These are phyloP conservation scores for Bombus huntii DNA, from an alignment of 1,140 invertebrate species.

Conservation along the genomic window DNA sequence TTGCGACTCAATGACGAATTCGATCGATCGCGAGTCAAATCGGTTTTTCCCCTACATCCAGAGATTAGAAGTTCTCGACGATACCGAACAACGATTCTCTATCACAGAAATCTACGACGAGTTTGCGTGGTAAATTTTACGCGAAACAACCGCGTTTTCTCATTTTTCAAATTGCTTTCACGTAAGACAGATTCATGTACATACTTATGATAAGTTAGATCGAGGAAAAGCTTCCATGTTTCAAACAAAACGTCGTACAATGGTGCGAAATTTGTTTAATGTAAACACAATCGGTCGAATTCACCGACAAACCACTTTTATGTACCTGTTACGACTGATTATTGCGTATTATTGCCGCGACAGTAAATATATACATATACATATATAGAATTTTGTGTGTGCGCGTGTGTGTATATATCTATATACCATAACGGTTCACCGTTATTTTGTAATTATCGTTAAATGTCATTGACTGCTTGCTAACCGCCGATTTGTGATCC, in stretches of 20 bases:
- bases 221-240: background rate
- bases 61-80: background rate
- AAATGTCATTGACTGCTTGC: slow-evolving; percentile 65
- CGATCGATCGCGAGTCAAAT: slow-evolving; percentile 12
- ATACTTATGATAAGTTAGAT: background rate
- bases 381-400: slow-evolving; percentile 41
- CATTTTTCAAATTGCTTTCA: background rate
- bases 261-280: background rate
- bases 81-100: background rate
- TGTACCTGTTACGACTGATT: slow-evolving; percentile 64
- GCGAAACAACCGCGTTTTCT: background rate
- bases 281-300: slow-evolving; percentile 27
- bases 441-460: slow-evolving; percentile 66
- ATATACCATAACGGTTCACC: slow-evolving; percentile 48
- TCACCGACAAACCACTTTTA: slow-evolving; percentile 53
- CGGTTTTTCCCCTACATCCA: background rate
- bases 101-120: background rate
- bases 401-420: slow-evolving; percentile 53
- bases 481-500: slow-evolving; percentile 55
- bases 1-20: slow-evolving; percentile 5
- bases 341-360: slow-evolving; percentile 42
- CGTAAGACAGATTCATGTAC: background rate
- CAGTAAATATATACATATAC: slow-evolving; percentile 45
- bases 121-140: background rate
- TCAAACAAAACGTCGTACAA: background rate